Evolutionary conservation across 1,140 invertebrate species (phyloP), one percentile per base, ranked within the genome.

Genomic region (Fopius arisanus): DNA sequence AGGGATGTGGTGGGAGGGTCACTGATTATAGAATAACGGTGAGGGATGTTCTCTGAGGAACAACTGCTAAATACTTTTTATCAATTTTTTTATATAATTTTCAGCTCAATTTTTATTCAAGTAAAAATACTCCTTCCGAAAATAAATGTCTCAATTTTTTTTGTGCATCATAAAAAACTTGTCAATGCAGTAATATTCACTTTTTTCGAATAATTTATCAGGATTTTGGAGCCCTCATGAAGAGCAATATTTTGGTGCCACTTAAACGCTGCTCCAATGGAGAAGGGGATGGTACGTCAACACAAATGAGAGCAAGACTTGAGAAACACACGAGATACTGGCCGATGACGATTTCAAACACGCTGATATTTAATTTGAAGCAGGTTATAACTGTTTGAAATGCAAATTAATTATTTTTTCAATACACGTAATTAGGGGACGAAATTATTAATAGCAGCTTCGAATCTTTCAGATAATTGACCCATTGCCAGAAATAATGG

Each of bases 221-320:
- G 94, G 96, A 98, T 87, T 97, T 98, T 87, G 95, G 95, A 1
- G 90, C 92, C 12, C 90, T 98, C 9, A 96, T 98, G 90, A 93
- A 95, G 81, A 91, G 93, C 77, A 96, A 97, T 81, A 91, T 92
- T 69, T 82, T 98, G 73, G 89, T 92, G 5, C 96, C 96, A 0
- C 76, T 92, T 0, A 92, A 91, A 82, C 74, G 76, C 65, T 90
- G 84, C 62, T 67, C 82, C 2, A 80, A 75, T 21, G 81, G 82
- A 4, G 81, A 82, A 43, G 84, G 86, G 37, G 87, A 90, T 37
- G 88, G 84, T 68, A 86, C 88, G 14, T 80, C 91, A 41, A 87
- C 89, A 16, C 90, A 91, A 83, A 92, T 95, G 70, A 90, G 93
- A 74, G 87, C 91, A 3, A 89, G 92, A 62, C 80, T 98, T 0